Conservation (phyloP, 2,797 vertebrate genomes). For the Gastrophryne carolinensis region DNA sequence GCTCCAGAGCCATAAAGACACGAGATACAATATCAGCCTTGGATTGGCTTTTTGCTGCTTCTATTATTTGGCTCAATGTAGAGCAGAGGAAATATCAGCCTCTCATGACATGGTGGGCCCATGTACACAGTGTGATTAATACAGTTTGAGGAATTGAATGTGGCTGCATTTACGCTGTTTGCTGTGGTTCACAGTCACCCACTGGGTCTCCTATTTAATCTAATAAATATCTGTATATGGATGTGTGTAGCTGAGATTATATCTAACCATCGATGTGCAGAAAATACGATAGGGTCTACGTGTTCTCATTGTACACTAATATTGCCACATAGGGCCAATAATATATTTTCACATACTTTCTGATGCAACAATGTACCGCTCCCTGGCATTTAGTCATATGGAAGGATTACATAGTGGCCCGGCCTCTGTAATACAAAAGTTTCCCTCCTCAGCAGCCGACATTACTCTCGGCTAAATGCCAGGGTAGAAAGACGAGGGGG, state of each 20-base stretch:
- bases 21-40: conserved; percentile 3
- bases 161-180: conserved; percentile 66
- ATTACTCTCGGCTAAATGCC: no score
- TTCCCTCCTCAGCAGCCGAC: no score
- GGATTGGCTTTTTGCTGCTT: conserved; percentile 9
- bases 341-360: no score
- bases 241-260: conserved; percentile 53
- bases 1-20: neutral
- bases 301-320: conserved; percentile 10
- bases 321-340: no score
- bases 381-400: no score
- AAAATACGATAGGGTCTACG: neutral
- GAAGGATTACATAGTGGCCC: no score
- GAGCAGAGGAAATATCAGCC: conserved; percentile 63
- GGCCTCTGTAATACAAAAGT: no score
- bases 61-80: conserved; percentile 54
- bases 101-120: conserved; percentile 65
- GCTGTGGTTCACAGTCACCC: conserved; percentile 59
- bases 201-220: conserved; percentile 57
- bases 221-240: conserved; percentile 60
- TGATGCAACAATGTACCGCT: no score
- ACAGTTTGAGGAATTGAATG: conserved; percentile 71
- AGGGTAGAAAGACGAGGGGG: no score
- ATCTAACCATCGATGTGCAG: conserved; percentile 37
- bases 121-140: conserved; percentile 68